phyloP scores from a whole-genome alignment of 2,888 invertebrate species.

The Megaustenia siamemsis region DNA sequence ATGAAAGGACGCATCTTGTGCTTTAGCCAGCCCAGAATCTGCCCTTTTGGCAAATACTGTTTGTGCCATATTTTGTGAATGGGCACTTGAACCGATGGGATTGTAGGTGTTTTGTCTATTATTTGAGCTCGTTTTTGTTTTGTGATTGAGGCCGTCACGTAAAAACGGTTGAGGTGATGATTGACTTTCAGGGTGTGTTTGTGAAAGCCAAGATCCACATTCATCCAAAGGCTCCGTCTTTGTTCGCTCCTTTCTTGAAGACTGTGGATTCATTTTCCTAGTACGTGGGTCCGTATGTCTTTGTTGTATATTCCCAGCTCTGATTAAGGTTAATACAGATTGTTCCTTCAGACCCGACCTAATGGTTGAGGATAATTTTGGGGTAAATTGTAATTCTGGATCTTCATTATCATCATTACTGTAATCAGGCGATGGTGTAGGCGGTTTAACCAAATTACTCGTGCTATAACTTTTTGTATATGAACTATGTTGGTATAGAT shows the following conservation, averaged over 20 bases:
- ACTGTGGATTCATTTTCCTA: no score
- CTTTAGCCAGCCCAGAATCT: background rate
- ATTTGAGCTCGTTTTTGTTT: background rate
- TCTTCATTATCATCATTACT: background rate
- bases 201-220: background rate
- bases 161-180: background rate
- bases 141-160: background rate
- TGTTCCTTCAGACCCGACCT: background rate
- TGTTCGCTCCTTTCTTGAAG: background rate
- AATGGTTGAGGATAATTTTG: conserved; percentile 8
- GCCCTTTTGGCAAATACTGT: background rate
- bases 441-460: background rate
- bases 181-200: background rate
- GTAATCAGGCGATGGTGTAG: conserved; percentile 29
- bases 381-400: background rate
- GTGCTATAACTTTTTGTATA: background rate
- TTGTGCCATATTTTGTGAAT: background rate
- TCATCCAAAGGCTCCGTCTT: background rate
- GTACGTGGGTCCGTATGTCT: background rate
- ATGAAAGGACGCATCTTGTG: no score
- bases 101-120: background rate
- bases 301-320: background rate
- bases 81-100: background rate
- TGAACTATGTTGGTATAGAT: background rate
- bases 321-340: background rate